A percentile compares a stretch with the other conserved stretches of the same genome.
Evolutionary conservation across 2,113 vertebrate species (phyloP).

Genomic region (Sminthopsis crassicaudata): DNA sequence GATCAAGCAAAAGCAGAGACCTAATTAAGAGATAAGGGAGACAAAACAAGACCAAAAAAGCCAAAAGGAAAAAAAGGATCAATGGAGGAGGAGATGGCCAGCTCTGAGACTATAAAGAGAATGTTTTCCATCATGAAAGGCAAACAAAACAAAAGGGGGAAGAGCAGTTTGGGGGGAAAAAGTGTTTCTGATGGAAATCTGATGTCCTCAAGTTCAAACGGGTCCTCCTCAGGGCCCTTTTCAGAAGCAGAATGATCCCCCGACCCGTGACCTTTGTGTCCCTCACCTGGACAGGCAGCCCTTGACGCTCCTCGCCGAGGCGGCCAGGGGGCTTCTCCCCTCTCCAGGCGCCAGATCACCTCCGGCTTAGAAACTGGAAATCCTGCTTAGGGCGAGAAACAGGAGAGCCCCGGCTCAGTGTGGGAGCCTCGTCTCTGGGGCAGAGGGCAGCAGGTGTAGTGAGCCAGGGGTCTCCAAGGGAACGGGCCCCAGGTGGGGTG

Average conservation of each 20-base stretch:
- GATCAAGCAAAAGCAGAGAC: too few relatives aligned
- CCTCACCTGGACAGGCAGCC: not conserved
- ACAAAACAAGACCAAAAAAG: too few relatives aligned
- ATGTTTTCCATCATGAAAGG: not conserved
- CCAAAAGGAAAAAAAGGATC: not conserved
- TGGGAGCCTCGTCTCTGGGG: too few relatives aligned
- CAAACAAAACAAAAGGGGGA: not conserved
- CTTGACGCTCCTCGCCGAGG: not conserved
- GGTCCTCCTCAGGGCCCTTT: not conserved
- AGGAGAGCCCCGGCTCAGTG: not conserved
- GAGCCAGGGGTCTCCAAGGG: too few relatives aligned
- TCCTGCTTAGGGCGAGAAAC: not conserved
- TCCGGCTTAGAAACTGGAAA: not conserved
- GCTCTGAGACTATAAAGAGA: not conserved
- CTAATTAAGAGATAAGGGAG: too few relatives aligned
- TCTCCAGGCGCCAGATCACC: not conserved
- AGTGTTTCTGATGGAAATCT: too few relatives aligned
- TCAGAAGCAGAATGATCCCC: not conserved
- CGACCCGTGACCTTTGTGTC: too few relatives aligned
- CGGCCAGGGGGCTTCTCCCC: not conserved
- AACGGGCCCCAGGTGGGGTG: not conserved
- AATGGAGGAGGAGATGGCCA: not conserved
- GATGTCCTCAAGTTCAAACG: not conserved
- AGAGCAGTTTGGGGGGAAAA: not conserved
- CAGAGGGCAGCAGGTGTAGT: too few relatives aligned